Evolutionary conservation across 35 echinoderm and acorn worm genomes (phyloP), one percentile per base, ranked within the genome.

Genomic region (Chiridota heheva): DNA sequence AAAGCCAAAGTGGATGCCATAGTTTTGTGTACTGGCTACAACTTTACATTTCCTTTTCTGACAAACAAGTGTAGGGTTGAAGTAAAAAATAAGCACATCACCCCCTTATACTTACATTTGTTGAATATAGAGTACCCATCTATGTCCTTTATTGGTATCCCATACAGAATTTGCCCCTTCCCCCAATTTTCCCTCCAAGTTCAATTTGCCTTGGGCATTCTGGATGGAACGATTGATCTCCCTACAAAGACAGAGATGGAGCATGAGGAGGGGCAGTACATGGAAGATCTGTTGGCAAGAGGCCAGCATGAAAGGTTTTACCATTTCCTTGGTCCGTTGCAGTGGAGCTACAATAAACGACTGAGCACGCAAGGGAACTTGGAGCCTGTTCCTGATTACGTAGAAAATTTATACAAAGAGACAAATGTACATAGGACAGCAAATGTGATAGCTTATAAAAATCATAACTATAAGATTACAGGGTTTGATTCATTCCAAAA

Each of bases 21-120:
- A 40, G 62, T 97, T 31, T 82, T 84, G 28, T 91, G 93, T 42
- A 91, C 93, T n/a, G 93, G 93, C 2, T 97, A 91, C 60, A 18
- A 91, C 2, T 97, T 76, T 57, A 49, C 49, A 28, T 91, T 91
- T 36, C 78, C 83, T 8, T 97, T 97, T 57, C 58, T 97, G 48
- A 73, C 60, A 18, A 47, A 82, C 29, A 84, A 97, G 26, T 91
- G 93, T 40, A 43, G 63, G 18, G 38, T 91, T 0, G 61, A 36
- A 13, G 69, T 91, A 3, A 42, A 69, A 12, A 78, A 87, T 60
- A 55, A n/a, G 1, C 62, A 72, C 6, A 63, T 97, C 40, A 67
- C 89, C 16, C 78, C 89, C 12, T 67, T 97, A 2, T 91, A 97
- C 59, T 85, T 87, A 67, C 93, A 97, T 40, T 15, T 97, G 3